These are phyloP conservation scores for Chionomys nivalis DNA, from an alignment of 2,113 vertebrate species.

Conservation along the genomic window DNA sequence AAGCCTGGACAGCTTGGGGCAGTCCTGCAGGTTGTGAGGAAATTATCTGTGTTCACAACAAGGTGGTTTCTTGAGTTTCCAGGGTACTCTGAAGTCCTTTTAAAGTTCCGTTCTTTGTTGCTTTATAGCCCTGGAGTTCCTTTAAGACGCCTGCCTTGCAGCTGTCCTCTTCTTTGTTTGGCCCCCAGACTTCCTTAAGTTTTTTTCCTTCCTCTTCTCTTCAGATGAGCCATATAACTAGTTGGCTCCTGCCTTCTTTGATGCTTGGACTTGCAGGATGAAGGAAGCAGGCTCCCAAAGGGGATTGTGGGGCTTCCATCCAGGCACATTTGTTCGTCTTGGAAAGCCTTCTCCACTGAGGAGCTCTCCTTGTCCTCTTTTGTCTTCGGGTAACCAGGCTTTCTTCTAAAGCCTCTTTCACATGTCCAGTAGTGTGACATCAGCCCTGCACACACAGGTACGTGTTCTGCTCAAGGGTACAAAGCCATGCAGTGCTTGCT, in stretches of 20 bases:
- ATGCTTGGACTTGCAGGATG: not conserved
- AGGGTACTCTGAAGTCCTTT: not conserved
- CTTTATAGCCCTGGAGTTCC: not conserved
- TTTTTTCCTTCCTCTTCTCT: not conserved
- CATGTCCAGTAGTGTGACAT: rapidly evolving
- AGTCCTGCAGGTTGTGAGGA: not conserved
- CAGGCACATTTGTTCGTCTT: not conserved
- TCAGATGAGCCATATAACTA: not conserved
- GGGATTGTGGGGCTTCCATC: rapidly evolving
- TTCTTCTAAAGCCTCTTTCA: not conserved
- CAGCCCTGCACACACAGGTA: not conserved
- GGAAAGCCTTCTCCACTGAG: not conserved
- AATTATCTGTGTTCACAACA: rapidly evolving
- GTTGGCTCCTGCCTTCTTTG: not conserved
- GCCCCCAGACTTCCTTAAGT: conserved; percentile 16
- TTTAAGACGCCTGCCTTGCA: not conserved
- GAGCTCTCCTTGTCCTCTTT: not conserved
- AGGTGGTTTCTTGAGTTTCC: not conserved
- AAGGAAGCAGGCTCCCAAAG: not conserved
- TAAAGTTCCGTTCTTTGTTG: not conserved
- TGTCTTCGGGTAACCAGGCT: not conserved
- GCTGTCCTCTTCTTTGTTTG: not conserved
- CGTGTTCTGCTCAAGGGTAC: not conserved
- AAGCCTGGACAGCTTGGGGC: not conserved
- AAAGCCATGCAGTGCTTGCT: not conserved